Conservation (phyloP, 2,888 invertebrate genomes). For the Hirudinaria manillensis region DNA sequence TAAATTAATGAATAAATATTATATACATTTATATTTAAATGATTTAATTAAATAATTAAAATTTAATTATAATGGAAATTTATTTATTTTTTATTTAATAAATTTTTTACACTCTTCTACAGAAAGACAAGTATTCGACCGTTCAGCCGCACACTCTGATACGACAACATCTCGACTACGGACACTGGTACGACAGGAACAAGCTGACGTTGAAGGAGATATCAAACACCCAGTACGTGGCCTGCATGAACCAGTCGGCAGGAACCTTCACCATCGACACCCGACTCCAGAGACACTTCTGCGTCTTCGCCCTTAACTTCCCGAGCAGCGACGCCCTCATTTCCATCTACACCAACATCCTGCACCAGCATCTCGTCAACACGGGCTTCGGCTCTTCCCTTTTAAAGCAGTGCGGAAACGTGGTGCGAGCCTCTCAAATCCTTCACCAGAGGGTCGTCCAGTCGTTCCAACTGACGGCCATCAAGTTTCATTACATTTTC, state of each 20-base stretch:
- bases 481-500: slow-evolving; percentile 93
- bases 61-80: not conserved
- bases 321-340: slow-evolving; percentile 75
- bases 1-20: slow-evolving; percentile 23
- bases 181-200: slow-evolving; percentile 90
- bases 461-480: slow-evolving; percentile 86
- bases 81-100: not conserved
- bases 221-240: slow-evolving; percentile 90
- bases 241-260: slow-evolving; percentile 96
- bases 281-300: slow-evolving; percentile 67
- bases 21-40: too few species aligned
- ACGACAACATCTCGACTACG: slow-evolving; percentile 88
- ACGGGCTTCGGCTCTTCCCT: slow-evolving; percentile 58
- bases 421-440: slow-evolving; percentile 75
- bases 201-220: slow-evolving; percentile 85
- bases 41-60: not conserved
- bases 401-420: slow-evolving; percentile 65
- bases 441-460: slow-evolving; percentile 79
- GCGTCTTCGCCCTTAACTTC: slow-evolving; percentile 63
- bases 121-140: slow-evolving; percentile 83
- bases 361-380: slow-evolving; percentile 55
- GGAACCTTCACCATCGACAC: slow-evolving; percentile 95
- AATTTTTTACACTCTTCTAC: not conserved
- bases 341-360: slow-evolving; percentile 79
- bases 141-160: slow-evolving; percentile 93